phyloP scores from a whole-genome alignment of 2,888 invertebrate genomes.

The Pogonocherus hispidulus region DNA sequence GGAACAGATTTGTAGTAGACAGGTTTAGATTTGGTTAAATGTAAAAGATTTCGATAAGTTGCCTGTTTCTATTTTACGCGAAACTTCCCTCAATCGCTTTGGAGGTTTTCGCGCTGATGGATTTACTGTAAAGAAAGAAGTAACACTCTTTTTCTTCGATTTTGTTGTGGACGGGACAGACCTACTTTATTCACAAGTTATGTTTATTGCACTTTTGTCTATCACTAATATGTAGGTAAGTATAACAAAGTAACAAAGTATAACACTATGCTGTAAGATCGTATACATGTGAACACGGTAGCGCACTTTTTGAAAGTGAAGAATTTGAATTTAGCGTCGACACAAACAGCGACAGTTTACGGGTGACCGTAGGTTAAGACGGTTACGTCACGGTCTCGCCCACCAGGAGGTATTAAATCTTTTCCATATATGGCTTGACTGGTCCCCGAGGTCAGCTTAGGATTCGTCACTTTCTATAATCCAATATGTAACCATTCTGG shows the following conservation, averaged over 20 bases:
- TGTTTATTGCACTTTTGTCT: conserved; percentile 37
- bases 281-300: conserved; percentile 51
- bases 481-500: conserved; percentile 15
- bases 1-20: conserved; percentile 63
- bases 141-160: conserved; percentile 56
- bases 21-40: conserved; percentile 62
- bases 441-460: conserved; percentile 54
- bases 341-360: conserved; percentile 51
- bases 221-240: conserved; percentile 36
- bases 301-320: conserved; percentile 56
- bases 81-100: conserved; percentile 48
- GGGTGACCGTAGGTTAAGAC: conserved; percentile 50
- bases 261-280: conserved; percentile 43
- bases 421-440: conserved; percentile 64
- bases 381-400: conserved; percentile 58
- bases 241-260: conserved; percentile 47
- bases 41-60: conserved; percentile 62
- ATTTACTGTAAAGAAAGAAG: conserved; percentile 51
- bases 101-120: conserved; percentile 53
- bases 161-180: conserved; percentile 54
- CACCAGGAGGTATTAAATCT: conserved; percentile 59
- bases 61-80: conserved; percentile 50
- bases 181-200: conserved; percentile 64
- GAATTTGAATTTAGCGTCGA: conserved; percentile 39
- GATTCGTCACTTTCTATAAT: conserved; percentile 59